Evolutionary conservation across 1,140 invertebrate species (phyloP).

Genomic region (Riptortus pedestris): DNA sequence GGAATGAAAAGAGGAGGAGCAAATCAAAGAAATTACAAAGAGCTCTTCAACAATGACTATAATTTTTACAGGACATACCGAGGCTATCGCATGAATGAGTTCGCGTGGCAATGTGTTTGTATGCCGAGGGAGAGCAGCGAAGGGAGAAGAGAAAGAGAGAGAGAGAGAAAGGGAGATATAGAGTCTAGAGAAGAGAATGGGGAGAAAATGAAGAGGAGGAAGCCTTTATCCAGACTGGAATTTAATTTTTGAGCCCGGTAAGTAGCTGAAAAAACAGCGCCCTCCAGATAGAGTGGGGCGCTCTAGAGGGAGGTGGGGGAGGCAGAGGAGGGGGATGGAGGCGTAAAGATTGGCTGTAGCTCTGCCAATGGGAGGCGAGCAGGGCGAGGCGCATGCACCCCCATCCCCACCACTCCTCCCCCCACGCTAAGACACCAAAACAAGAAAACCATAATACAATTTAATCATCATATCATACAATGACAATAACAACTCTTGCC

Average conservation of each 20-base stretch:
- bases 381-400: neutral
- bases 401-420: neutral
- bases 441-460: too few relatives aligned
- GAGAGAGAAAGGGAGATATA: neutral
- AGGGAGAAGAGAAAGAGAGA: neutral
- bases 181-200: neutral
- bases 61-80: too few relatives aligned
- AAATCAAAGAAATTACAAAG: too few relatives aligned
- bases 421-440: too few relatives aligned
- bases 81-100: neutral
- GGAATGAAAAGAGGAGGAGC: too few relatives aligned
- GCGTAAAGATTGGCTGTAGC: constrained; percentile 3
- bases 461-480: too few relatives aligned
- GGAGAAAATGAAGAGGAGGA: constrained; percentile 8
- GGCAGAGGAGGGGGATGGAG: neutral
- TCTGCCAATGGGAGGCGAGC: neutral
- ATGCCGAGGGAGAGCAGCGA: too few relatives aligned
- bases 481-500: too few relatives aligned
- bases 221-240: neutral
- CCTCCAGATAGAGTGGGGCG: neutral
- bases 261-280: neutral
- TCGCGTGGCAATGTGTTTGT: too few relatives aligned
- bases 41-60: too few relatives aligned
- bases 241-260: constrained; percentile 10
- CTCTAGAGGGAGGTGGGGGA: constrained; percentile 19